Percentiles rank a stretch among this genome's conserved stretches.
Evolutionary conservation across 2,797 vertebrate genomes (phyloP).

Genomic region (Sebastes melanostomus): DNA sequence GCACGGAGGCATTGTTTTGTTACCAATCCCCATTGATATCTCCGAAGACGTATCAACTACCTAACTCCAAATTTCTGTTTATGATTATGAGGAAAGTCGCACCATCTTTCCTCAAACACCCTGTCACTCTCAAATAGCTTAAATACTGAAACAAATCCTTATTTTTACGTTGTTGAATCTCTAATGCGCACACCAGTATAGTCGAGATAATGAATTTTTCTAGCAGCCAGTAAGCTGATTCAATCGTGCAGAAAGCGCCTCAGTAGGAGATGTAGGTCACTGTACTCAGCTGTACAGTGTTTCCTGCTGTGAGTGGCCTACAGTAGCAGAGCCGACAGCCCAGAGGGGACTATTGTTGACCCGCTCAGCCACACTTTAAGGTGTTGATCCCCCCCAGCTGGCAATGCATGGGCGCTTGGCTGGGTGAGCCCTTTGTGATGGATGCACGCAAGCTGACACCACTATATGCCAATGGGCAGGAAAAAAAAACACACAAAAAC

Average conservation of each 20-base stretch:
- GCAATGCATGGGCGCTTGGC: constrained; percentile 19
- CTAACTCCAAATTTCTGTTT: background rate
- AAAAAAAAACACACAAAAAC: background rate
- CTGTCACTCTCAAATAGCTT: background rate
- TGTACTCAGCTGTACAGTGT: constrained; percentile 56
- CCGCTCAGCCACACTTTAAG: constrained; percentile 22
- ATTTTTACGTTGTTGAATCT: background rate
- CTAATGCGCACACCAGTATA: background rate
- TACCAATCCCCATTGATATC: background rate
- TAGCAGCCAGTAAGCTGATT: constrained; percentile 42
- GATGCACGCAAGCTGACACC: background rate
- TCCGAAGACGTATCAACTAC: too few relatives aligned
- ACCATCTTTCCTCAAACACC: background rate
- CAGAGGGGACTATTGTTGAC: constrained; percentile 60
- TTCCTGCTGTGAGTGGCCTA: constrained; percentile 41
- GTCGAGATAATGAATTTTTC: constrained; percentile 4
- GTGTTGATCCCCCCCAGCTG: constrained; percentile 64
- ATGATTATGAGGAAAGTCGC: background rate
- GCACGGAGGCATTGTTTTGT: background rate
- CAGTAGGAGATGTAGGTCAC: constrained; percentile 70
- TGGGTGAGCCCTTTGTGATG: constrained; percentile 1
- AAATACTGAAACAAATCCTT: background rate
- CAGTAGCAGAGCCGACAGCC: constrained; percentile 28
- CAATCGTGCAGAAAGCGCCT: constrained; percentile 47
- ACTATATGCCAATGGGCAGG: background rate